These are phyloP conservation scores for Epinotia nisella DNA, from an alignment of 2,888 invertebrate species.

Conservation along the genomic window DNA sequence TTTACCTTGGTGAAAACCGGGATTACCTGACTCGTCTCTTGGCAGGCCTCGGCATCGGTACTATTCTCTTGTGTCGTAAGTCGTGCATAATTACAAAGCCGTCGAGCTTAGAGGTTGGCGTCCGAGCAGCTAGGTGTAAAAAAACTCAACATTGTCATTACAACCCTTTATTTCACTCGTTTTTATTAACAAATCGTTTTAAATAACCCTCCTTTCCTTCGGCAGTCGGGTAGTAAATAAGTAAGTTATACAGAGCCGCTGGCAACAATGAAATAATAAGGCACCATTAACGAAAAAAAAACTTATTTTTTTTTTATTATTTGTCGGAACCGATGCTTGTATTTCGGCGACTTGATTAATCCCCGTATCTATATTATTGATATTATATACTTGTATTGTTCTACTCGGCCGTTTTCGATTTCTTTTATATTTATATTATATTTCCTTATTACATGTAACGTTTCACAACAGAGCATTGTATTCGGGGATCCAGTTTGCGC, in stretches of 20 bases:
- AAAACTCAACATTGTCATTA: neutral
- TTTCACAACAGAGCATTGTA: constrained; percentile 21
- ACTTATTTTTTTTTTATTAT: neutral
- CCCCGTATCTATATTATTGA: constrained; percentile 36
- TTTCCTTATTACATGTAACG: constrained; percentile 27
- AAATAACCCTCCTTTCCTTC: no score
- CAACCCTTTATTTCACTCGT: neutral
- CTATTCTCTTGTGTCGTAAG: neutral
- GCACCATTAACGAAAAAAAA: neutral
- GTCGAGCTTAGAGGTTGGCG: neutral
- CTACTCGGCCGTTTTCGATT: constrained; percentile 36
- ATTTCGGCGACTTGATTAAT: constrained; percentile 42
- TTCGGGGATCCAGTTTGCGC: constrained; percentile 15
- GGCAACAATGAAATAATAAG: neutral
- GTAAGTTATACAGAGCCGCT: neutral
- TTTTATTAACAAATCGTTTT: neutral
- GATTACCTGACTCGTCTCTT: no score
- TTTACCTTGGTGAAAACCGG: no score
- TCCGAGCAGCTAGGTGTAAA: neutral
- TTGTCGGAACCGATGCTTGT: constrained; percentile 13
- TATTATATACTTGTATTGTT: constrained; percentile 39
- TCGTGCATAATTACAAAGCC: neutral
- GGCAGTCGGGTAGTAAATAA: neutral
- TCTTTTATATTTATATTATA: constrained; percentile 40
- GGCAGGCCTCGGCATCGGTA: no score